Base-by-base conservation (phyloP, 1,140 invertebrate species). In the Metaphire vulgaris region DNA sequence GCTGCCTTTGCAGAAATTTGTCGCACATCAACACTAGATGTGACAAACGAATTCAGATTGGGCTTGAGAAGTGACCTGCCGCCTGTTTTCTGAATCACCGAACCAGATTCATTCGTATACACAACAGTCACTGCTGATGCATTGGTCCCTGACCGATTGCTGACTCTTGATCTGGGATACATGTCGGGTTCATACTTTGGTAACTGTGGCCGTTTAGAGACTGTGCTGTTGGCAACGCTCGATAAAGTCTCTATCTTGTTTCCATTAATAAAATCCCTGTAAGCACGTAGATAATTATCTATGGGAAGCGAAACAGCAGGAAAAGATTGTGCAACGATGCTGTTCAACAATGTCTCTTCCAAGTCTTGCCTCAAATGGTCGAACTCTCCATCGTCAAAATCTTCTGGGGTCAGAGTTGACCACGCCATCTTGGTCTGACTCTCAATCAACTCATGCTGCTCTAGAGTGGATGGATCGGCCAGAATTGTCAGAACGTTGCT, bases 191-290 rank as follows among this genome's bases (percentile, higher is more conserved):
- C 83, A 79, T 85, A 84, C 69, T 84, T 84, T 73, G 84, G 83
- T 71, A 84, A 72, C 74, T 81, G 79, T 67, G 84, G 84, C 79
- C 81, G 81, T 75, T 84, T 83, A 33, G 79, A 78, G 67, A 84
- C 77, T 29, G 81, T 79, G 74, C 81, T 79, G 69, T 79, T 81
- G 21, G 41, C 41, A 74, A 81, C 83, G 14, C 83, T 81, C 77
- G 83, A 84, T 74, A 85, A 77, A 12, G 84, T 85, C 76, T 85
- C 84, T 34, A 82, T 81, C 75, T 85, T 85, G 65, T 83, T 83
- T 30, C 84, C 84, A 74, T 83, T 80, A 28, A 85, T 78, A 76
- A 84, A 85, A 77, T 79, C 84, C 14, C 84, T 68, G 75, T 83
- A 85, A 26, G 83, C 33, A 12, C n/a, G 32, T 26, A 34, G 15